A percentile compares a stretch with the other conserved stretches of the same genome.
These are phyloP conservation scores for Trematomus bernacchii DNA, from an alignment of 2,797 vertebrate genomes.

Conservation along the genomic window DNA sequence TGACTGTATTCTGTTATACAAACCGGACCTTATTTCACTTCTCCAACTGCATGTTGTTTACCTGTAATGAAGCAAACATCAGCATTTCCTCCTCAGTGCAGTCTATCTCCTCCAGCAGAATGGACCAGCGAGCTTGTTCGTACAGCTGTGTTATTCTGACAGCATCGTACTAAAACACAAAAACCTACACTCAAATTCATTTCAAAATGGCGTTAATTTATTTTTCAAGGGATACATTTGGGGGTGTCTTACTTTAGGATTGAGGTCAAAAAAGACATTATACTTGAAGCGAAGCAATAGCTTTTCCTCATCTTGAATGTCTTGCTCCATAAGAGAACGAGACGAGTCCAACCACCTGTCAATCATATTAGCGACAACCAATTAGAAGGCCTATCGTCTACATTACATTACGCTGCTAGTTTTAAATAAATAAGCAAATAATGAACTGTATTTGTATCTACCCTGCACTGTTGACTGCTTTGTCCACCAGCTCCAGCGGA, in stretches of 20 bases:
- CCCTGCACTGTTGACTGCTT: conserved; percentile 92
- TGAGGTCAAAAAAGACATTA: conserved; percentile 97
- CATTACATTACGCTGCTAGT: neutral
- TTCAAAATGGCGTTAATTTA: neutral
- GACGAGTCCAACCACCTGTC: conserved; percentile 97
- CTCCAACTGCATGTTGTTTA: conserved; percentile 55
- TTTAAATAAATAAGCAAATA: neutral
- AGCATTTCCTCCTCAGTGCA: conserved; percentile 99
- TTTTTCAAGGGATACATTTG: rapidly evolving
- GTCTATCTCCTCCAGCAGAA: conserved; percentile 96
- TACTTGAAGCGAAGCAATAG: conserved; percentile 97
- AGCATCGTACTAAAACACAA: conserved; percentile 90
- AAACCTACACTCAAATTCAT: neutral
- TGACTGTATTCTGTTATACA: too few species aligned
- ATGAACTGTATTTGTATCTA: conserved; percentile 67
- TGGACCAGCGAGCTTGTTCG: conserved; percentile 96
- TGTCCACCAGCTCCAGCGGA: conserved; percentile 90
- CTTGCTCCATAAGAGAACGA: conserved; percentile 97
- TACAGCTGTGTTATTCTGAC: conserved; percentile 98
- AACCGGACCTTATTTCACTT: neutral
- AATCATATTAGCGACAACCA: conserved; percentile 15
- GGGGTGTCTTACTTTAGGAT: conserved; percentile 91
- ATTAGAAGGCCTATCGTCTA: conserved; percentile 1
- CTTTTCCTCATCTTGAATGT: conserved; percentile 90
- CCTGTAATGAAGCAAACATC: conserved; percentile 98